Base-by-base conservation (phyloP, 1,140 invertebrate species). In the Potamilus streckersoni region DNA sequence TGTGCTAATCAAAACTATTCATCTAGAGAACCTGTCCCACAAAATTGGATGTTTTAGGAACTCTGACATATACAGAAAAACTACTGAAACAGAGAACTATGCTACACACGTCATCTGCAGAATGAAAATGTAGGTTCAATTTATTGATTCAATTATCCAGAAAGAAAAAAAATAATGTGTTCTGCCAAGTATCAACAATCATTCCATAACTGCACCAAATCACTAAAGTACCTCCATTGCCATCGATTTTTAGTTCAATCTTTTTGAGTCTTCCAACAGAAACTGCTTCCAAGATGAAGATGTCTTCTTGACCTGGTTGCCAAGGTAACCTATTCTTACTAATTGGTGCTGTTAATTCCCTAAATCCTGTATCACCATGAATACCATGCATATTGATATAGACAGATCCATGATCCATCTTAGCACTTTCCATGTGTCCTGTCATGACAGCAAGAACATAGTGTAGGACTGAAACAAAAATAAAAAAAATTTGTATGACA, bases 211-310 rank as follows among this genome's bases (percentile, higher is more conserved):
- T 38, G 38, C 38, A 8, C 6, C 4, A 8, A 49, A 49, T 49
- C 38, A 49, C 5, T 49, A 49, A 11, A 6, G 38, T 49, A 49
- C 38, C 38, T 49, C 38, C 38, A 49, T 49, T 49, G 62, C 80
- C 80, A 20, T 74, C 70, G 59, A 81, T 80, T 38, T 71, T 70
- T 15, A 85, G 73, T 59, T 79, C 66, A 19, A 85, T 74, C 71
- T 80, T 81, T 59, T 81, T 72, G 13, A 85, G 16, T 20, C 76
- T 78, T 3, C 84, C 84, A 20, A 85, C 81, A 69, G 78, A 80
- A 17, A 83, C 84, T 64, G 84, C 83, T 63, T 84, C 80, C 38
- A 85, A 20, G 49, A 81, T 72, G 65, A 82, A 85, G n/a, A 84
- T 76, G 64, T 85, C 84, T 59, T 79, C 72, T 49, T 82, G 80